Evolutionary conservation across 2,888 invertebrate species (phyloP).

Genomic region (Macropis europaea): DNA sequence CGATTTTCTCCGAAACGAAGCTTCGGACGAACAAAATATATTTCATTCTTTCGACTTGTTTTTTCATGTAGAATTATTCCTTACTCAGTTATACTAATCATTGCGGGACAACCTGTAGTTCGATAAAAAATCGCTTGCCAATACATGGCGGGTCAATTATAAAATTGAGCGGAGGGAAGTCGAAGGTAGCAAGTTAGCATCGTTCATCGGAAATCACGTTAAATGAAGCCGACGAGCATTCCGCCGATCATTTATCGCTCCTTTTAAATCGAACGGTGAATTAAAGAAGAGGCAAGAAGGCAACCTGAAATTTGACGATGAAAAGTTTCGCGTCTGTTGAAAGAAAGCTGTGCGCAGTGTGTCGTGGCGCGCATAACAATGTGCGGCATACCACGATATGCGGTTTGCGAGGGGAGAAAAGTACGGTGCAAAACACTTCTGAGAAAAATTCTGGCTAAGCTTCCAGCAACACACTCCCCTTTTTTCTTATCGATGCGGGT

Average conservation of each 20-base stretch:
- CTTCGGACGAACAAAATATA: background rate
- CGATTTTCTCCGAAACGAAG: background rate
- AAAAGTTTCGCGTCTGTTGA: conserved; percentile 33
- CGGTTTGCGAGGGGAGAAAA: conserved; percentile 33
- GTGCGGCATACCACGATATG: conserved; percentile 41
- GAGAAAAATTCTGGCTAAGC: conserved; percentile 42
- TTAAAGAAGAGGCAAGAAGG: background rate
- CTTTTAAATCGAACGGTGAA: background rate
- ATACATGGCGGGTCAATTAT: too few relatives aligned
- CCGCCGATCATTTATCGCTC: background rate
- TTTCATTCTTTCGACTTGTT: background rate
- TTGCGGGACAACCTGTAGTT: too few relatives aligned
- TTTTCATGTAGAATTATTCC: too few relatives aligned
- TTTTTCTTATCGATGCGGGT: conserved; percentile 31
- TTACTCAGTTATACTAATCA: too few relatives aligned
- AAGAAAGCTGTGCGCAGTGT: conserved; percentile 37
- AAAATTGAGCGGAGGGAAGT: background rate
- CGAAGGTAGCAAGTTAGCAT: too few relatives aligned
- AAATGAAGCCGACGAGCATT: background rate
- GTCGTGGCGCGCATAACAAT: conserved; percentile 50
- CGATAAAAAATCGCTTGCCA: too few relatives aligned
- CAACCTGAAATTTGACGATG: conserved; percentile 35
- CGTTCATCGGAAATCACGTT: background rate
- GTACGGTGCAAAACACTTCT: conserved; percentile 42
- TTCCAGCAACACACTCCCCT: conserved; percentile 2